Percentiles rank a stretch among this genome's conserved stretches.
phyloP scores from a whole-genome alignment of 2,888 invertebrate species.

The Thera obeliscata region DNA sequence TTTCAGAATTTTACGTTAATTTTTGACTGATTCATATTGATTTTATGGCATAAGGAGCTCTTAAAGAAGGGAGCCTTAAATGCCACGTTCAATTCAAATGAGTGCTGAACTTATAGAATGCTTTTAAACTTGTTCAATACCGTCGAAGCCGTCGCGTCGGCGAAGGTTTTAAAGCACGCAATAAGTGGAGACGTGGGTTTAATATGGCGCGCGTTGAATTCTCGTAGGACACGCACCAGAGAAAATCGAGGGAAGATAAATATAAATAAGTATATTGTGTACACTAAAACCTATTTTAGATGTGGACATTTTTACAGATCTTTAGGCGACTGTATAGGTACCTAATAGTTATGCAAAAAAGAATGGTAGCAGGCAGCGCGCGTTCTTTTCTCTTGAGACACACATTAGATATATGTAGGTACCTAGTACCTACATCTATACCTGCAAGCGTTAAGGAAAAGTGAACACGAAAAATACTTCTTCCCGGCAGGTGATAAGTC shows the following conservation, averaged over 20 bases:
- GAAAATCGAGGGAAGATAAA: not conserved
- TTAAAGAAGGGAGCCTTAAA: too few species aligned
- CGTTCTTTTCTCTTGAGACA: not conserved
- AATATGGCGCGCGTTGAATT: constrained; percentile 24
- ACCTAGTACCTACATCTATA: not conserved
- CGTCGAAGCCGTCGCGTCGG: constrained; percentile 39
- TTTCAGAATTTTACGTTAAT: too few species aligned
- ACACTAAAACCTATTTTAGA: too few species aligned
- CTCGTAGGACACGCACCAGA: constrained; percentile 15
- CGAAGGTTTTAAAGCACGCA: constrained; percentile 52
- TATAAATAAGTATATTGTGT: not conserved
- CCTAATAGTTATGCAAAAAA: not conserved
- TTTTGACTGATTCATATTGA: too few species aligned
- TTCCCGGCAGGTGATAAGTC: not conserved
- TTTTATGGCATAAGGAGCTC: too few species aligned
- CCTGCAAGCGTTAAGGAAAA: not conserved
- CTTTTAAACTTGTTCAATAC: constrained; percentile 56
- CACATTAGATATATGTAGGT: not conserved
- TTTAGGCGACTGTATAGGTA: not conserved
- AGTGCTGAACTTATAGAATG: constrained; percentile 41
- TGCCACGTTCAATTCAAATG: constrained; percentile 25
- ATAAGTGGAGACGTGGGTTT: constrained; percentile 43
- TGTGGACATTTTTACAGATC: too few species aligned
- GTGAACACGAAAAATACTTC: not conserved
- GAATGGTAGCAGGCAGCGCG: not conserved